These are phyloP conservation scores for Lepus americanus DNA, from an alignment of 2,113 vertebrate genomes.

Conservation along the genomic window DNA sequence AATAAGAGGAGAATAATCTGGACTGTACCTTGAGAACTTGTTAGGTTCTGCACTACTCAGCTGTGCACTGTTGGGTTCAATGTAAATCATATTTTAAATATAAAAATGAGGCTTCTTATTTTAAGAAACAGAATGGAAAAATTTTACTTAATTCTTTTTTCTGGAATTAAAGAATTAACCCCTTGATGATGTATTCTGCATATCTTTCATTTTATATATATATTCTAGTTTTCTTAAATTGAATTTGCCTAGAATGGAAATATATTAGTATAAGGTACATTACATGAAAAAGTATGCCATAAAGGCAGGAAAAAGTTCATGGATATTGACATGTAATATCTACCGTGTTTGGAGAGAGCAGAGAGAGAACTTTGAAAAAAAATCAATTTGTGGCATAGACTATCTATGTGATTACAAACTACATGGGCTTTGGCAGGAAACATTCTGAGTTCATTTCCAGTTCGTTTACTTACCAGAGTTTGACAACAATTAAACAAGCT, in stretches of 20 bases:
- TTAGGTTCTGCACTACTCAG: not conserved
- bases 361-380: not conserved
- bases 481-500: not conserved
- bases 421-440: not conserved
- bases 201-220: not conserved
- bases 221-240: not conserved
- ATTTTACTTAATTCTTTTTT: not conserved
- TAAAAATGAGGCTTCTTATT: not conserved
- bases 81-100: not conserved
- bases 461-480: not conserved
- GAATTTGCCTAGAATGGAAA: conserved; percentile 16
- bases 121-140: not conserved
- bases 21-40: not conserved
- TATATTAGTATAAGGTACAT: not conserved
- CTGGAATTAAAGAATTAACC: not conserved
- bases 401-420: not conserved
- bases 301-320: not conserved
- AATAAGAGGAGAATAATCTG: not conserved
- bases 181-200: not conserved
- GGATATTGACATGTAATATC: not conserved
- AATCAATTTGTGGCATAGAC: not conserved
- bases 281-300: not conserved
- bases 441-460: not conserved
- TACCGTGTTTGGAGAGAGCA: not conserved
- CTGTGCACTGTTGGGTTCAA: not conserved